Conservation (phyloP, 2,888 invertebrate species). For the Microctonus aethiopoides region DNA sequence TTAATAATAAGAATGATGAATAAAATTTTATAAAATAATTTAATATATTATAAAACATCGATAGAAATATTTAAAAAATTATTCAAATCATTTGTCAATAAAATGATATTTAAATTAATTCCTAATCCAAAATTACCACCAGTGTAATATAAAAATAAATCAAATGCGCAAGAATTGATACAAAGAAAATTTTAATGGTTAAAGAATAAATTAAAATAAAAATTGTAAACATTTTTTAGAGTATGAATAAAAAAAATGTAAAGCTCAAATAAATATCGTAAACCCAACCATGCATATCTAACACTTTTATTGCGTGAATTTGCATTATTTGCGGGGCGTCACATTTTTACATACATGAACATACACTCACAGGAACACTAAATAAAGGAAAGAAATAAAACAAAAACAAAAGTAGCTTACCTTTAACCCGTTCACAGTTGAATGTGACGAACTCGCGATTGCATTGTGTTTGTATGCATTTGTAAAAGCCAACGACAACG, state of each 20-base stretch:
- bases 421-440: not conserved
- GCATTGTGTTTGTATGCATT: not conserved
- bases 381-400: not conserved
- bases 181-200: too few species aligned
- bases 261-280: conserved; percentile 4
- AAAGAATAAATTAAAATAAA: too few species aligned
- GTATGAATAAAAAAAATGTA: too few species aligned
- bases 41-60: too few species aligned
- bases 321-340: not conserved
- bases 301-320: conserved; percentile 2
- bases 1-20: not conserved
- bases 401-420: not conserved
- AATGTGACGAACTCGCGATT: not conserved
- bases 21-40: not conserved
- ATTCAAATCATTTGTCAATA: not conserved
- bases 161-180: too few species aligned
- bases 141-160: too few species aligned
- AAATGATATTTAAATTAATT: not conserved
- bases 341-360: not conserved
- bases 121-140: too few species aligned
- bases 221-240: too few species aligned
- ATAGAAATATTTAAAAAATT: too few species aligned
- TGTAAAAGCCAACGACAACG: not conserved
- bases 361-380: not conserved
- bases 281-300: conserved; percentile 10